These are phyloP conservation scores for Plagiodera versicolora DNA, from an alignment of 2,888 invertebrate genomes.

Conservation along the genomic window DNA sequence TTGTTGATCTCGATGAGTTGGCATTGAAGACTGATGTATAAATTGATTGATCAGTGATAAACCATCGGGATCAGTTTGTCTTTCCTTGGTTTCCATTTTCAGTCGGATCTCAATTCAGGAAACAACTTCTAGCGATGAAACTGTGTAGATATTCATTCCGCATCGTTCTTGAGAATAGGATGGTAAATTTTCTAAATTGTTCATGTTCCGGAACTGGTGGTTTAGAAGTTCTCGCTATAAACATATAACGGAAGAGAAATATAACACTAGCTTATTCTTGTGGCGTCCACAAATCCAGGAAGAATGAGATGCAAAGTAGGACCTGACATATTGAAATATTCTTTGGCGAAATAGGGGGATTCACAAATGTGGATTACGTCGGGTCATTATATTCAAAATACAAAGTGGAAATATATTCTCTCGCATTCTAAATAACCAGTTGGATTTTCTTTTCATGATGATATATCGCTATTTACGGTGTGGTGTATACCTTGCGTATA, in stretches of 20 bases:
- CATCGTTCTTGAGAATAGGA: background rate
- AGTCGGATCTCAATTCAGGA: no score
- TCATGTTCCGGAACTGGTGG: constrained; percentile 15
- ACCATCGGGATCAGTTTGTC: no score
- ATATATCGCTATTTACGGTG: background rate
- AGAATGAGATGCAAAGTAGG: constrained; percentile 46
- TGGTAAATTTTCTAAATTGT: constrained; percentile 2
- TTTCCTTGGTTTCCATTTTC: no score
- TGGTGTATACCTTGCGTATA: background rate
- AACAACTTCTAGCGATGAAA: background rate
- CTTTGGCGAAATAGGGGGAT: constrained; percentile 28
- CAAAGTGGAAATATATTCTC: constrained; percentile 23
- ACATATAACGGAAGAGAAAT: constrained; percentile 27
- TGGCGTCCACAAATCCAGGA: constrained; percentile 47
- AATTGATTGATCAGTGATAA: no score
- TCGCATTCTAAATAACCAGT: constrained; percentile 19
- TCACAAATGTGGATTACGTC: constrained; percentile 31
- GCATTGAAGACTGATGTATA: no score
- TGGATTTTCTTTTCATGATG: constrained; percentile 20
- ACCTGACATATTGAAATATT: constrained; percentile 46
- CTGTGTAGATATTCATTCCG: background rate
- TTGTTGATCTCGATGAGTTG: background rate
- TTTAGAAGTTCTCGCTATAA: constrained; percentile 15
- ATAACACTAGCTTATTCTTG: constrained; percentile 45
- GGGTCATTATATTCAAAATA: constrained; percentile 24